phyloP scores from a whole-genome alignment of 2,888 invertebrate genomes.

The Allacma fusca region DNA sequence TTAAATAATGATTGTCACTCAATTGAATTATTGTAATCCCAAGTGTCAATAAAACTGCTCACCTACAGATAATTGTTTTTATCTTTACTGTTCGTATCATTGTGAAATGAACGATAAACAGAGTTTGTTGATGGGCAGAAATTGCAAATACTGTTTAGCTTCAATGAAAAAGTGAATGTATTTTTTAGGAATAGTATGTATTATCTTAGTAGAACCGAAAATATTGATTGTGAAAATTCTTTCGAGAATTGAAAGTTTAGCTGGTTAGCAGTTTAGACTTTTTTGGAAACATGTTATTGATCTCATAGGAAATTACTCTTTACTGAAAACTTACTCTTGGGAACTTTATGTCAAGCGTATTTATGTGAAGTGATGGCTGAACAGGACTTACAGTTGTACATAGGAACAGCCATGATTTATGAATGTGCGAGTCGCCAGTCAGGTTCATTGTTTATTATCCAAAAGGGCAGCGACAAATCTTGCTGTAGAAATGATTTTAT shows the following conservation, averaged over 20 bases:
- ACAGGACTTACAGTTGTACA: too few relatives aligned
- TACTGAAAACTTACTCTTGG: background rate
- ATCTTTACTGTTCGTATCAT: background rate
- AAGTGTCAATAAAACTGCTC: background rate
- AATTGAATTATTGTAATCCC: background rate
- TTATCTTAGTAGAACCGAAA: background rate
- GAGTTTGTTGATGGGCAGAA: background rate
- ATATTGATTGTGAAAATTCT: background rate
- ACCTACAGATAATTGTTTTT: background rate
- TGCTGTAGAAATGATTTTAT: too few relatives aligned
- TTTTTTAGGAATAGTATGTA: background rate
- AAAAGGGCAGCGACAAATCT: too few relatives aligned
- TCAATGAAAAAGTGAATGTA: too few relatives aligned
- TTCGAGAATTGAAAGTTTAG: background rate
- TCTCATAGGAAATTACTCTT: conserved; percentile 11
- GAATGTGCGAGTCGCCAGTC: background rate
- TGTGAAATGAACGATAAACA: background rate
- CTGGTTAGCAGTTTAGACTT: background rate
- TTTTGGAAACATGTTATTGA: conserved; percentile 5
- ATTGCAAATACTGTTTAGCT: background rate
- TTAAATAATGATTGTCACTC: too few relatives aligned
- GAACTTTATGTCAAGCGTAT: background rate
- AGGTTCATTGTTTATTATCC: too few relatives aligned
- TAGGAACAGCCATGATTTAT: background rate
- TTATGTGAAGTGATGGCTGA: background rate